Conservation (phyloP, 2,113 vertebrate genomes). For the Bujurquina vittata region DNA sequence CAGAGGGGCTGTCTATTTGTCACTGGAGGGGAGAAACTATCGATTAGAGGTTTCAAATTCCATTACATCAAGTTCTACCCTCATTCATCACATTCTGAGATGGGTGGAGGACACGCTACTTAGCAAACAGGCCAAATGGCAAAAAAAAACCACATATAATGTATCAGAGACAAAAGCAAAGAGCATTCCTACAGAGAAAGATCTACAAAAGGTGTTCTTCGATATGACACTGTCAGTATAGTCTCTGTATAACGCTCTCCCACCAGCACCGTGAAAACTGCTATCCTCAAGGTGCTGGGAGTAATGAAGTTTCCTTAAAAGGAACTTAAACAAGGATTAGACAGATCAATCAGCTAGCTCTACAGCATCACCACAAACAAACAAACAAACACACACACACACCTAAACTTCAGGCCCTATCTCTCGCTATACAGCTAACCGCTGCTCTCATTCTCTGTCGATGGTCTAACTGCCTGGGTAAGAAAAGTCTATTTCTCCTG, state of each 20-base stretch:
- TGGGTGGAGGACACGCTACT: constrained; percentile 46
- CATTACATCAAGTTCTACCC: constrained; percentile 70
- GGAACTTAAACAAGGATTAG: constrained; percentile 77
- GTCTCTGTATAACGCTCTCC: constrained; percentile 27
- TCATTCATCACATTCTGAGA: constrained; percentile 72
- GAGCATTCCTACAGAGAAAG: neutral
- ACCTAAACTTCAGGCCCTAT: constrained; percentile 25
- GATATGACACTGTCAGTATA: neutral
- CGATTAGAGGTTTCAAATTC: constrained; percentile 80
- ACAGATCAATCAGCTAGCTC: constrained; percentile 69
- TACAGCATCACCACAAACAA: constrained; percentile 29
- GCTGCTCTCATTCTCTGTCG: constrained; percentile 29
- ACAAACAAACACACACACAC: neutral
- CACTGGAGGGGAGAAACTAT: constrained; percentile 79
- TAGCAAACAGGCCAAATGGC: constrained; percentile 37
- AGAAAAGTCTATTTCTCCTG: constrained; percentile 26
- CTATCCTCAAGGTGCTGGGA: constrained; percentile 51
- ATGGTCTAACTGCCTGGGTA: neutral
- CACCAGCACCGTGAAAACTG: constrained; percentile 47
- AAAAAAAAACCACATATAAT: neutral
- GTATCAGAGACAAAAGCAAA: neutral
- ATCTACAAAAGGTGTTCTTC: constrained; percentile 7
- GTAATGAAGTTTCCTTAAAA: constrained; percentile 77
- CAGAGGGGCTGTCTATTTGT: constrained; percentile 76
- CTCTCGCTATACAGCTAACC: constrained; percentile 28